phyloP scores from a whole-genome alignment of 1,140 invertebrate genomes.

The Drosophila pectinifera region DNA sequence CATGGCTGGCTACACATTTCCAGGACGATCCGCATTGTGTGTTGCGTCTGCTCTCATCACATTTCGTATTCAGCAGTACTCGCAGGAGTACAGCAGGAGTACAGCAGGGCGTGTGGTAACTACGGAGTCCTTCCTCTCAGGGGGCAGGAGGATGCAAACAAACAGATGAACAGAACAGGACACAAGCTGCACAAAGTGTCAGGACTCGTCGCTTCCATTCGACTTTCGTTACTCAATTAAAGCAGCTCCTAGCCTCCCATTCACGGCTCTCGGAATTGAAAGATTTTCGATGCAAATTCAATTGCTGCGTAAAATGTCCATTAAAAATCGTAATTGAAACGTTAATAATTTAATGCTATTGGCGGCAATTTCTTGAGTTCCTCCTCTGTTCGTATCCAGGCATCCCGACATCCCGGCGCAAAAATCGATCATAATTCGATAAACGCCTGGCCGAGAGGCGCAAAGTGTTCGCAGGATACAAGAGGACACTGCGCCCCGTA shows the following conservation, averaged over 20 bases:
- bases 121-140: background rate
- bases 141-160: background rate
- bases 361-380: constrained; percentile 62
- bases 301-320: constrained; percentile 68
- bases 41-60: constrained; percentile 65
- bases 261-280: constrained; percentile 12
- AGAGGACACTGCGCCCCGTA: constrained; percentile 2
- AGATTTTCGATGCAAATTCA: constrained; percentile 55
- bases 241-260: background rate
- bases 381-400: constrained; percentile 8
- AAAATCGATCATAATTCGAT: constrained; percentile 78
- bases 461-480: constrained; percentile 14
- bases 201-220: constrained; percentile 19
- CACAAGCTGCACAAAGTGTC: constrained; percentile 23
- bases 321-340: constrained; percentile 77
- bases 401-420: constrained; percentile 14
- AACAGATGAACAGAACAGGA: constrained; percentile 28
- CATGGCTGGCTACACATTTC: constrained; percentile 60
- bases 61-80: constrained; percentile 71
- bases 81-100: too few species aligned
- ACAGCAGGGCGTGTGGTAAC: constrained; percentile 19
- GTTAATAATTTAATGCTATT: constrained; percentile 81
- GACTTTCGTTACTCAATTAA: constrained; percentile 30
- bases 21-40: constrained; percentile 45
- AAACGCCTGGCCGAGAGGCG: constrained; percentile 53